These are phyloP conservation scores for Poecilia latipinna DNA, from an alignment of 2,113 vertebrate genomes.

Conservation along the genomic window DNA sequence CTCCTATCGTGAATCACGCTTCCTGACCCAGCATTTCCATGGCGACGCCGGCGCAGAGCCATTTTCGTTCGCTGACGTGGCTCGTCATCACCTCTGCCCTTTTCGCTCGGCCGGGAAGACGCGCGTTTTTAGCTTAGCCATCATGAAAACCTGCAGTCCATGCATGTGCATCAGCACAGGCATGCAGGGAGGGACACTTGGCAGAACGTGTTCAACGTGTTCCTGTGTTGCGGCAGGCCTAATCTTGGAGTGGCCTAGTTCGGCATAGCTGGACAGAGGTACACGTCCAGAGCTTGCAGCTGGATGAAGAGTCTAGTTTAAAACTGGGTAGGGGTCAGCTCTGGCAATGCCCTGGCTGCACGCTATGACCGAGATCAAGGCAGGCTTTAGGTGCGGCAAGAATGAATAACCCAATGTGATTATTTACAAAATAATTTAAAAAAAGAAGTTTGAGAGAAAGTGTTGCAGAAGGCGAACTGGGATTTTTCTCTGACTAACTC, in stretches of 20 bases:
- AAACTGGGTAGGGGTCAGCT: slow-evolving; percentile 40
- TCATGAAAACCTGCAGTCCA: slow-evolving; percentile 6
- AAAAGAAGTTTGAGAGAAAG: background rate
- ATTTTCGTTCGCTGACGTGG: slow-evolving; percentile 57
- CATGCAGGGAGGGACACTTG: too few relatives aligned
- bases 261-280: background rate
- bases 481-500: background rate
- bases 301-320: slow-evolving; percentile 22
- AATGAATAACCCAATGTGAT: background rate
- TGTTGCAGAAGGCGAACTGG: background rate
- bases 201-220: background rate
- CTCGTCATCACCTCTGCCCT: slow-evolving; percentile 45
- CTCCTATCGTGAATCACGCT: slow-evolving; percentile 46
- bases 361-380: background rate
- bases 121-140: slow-evolving; percentile 24
- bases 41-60: slow-evolving; percentile 54
- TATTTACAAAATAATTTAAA: background rate
- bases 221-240: slow-evolving; percentile 6
- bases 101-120: slow-evolving; percentile 28
- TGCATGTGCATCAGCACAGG: background rate
- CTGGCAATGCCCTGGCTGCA: background rate
- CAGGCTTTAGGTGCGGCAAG: background rate
- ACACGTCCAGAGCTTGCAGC: slow-evolving; percentile 17
- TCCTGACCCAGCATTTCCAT: slow-evolving; percentile 59
- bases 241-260: slow-evolving; percentile 34